Base-by-base conservation (phyloP, 2,888 invertebrate species). In the Synanthedon formicaeformis region DNA sequence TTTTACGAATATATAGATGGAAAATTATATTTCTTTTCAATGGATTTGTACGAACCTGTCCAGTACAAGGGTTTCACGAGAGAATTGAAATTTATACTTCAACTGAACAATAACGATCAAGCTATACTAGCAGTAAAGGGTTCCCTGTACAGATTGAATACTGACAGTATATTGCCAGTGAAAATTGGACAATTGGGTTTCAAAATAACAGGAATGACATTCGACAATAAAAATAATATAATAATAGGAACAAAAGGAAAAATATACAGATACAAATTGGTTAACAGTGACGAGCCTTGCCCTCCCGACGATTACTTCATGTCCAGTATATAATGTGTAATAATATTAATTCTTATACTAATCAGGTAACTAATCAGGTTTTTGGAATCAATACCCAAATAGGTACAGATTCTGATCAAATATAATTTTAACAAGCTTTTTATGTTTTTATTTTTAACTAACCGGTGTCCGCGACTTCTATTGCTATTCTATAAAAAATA, bases 1-100 rank as follows among this genome's bases (percentile, higher is more conserved):
- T 87, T 77, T 50, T 86, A 86, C 52, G 87, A 87, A 63, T 84
- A 78, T 40, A 64, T 84, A 0, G 86, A 87, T 57, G 87, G 87
- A 0, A 79, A 74, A 62, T 52, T 87, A 52, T 87, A 87, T 51
- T 85, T 85, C 56, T 79, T 80, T 51, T 77, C 86, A 0, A 51
- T 63, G 0, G 85, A 86, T 55, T 68, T 69, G 1, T 87, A 70
- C 52, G 86, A 86, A 53, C 86, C 87, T 0, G 65, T 87, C 1
- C 85, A 84, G 48, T 86, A 81, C 52, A 87, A 85, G 69, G 87
- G 87, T 0, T 81, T 87, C 52, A 78, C 80, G 0, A 73, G 81
- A 57, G 84, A 86, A 53, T 55, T 86, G 34, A 85, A 84, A 54
- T 86, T 83, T 62, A 81, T 84, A 1, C 52, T 87, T 0, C 71